A percentile compares a stretch with the other conserved stretches of the same genome.
phyloP scores from a whole-genome alignment of 1,140 invertebrate species.

The Bombus vancouverensis region DNA sequence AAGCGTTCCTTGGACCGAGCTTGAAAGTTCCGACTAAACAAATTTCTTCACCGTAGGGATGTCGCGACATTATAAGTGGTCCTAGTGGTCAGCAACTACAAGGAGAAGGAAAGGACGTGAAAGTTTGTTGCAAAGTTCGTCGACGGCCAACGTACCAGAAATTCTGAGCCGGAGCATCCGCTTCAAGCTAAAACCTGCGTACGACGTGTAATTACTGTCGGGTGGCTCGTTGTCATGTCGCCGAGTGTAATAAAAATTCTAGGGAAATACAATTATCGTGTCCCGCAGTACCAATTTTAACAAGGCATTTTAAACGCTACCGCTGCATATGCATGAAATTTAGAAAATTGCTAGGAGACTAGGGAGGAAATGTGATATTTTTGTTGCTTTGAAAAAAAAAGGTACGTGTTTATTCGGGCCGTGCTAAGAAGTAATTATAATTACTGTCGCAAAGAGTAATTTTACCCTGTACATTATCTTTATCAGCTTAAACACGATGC shows the following conservation, averaged over 20 bases:
- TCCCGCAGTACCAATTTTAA: slow-evolving; percentile 20
- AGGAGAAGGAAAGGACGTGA: slow-evolving; percentile 19
- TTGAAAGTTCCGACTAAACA: slow-evolving; percentile 29
- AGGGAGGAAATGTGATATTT: background rate
- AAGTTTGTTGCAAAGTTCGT: slow-evolving; percentile 48
- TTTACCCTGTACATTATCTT: background rate
- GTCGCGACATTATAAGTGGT: slow-evolving; percentile 30
- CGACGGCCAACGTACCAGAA: slow-evolving; percentile 22
- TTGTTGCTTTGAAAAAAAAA: background rate
- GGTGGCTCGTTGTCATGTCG: slow-evolving; percentile 36
- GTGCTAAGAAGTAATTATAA: background rate
- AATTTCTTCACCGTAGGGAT: slow-evolving; percentile 28
- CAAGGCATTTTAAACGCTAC: slow-evolving; percentile 23
- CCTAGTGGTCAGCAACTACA: slow-evolving; percentile 28
- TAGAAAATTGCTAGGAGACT: background rate
- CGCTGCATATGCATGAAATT: background rate
- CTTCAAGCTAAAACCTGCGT: slow-evolving; percentile 38
- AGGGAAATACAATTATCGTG: slow-evolving; percentile 46
- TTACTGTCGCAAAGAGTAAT: background rate
- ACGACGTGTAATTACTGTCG: slow-evolving; percentile 50
- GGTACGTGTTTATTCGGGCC: background rate
- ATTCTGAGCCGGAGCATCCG: slow-evolving; percentile 10
- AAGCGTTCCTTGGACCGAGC: background rate
- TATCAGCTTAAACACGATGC: background rate
- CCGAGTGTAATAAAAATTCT: slow-evolving; percentile 50